Evolutionary conservation across 1,140 invertebrate genomes (phyloP), one percentile per base, ranked within the genome.

Genomic region (Leptopilina boulardi): DNA sequence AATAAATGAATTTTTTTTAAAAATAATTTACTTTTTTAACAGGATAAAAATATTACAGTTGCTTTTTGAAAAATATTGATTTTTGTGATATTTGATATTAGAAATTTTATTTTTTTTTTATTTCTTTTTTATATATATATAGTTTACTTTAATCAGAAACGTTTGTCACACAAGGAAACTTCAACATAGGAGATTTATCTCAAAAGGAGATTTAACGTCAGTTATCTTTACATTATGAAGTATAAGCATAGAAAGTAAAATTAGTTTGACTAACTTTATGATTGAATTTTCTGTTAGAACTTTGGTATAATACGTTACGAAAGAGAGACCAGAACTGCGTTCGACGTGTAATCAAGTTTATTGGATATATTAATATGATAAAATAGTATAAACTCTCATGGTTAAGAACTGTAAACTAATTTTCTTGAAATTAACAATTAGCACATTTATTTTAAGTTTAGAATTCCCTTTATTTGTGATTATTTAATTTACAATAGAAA

Each of bases 161-260:
- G 59, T 66, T 66, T 66, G 59, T 66, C 59, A 66, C 59, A 66
- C 23, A 13, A 30, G 23, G 26, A 66, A 66, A 30, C 59, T 66
- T 30, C 21, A 66, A 51, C 21, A 26, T 3, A 66, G 26, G 26
- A 66, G 23, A 66, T 66, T 30, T 30, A 66, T 34, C 59, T 66
- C 15, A 66, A 26, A 66, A n/a, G n/a, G 26, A 66, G 59, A 66
- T 66, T 66, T 66, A 38, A 66, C 23, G 59, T 66, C 59, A 66
- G 59, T 66, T 30, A 66, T 66, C 26, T 66, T 66, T 30, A 66
- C 15, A 26, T 34, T 66, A 66, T 66, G 23, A 66, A 30, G 59
- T 66, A 30, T 66, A 13, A 66, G 59, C 26, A 66, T 66, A 34
- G 59, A 66, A 66, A 66, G 59, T 66, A 66, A 66, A 66, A 66